These are phyloP conservation scores for Iguana delicatissima DNA, from an alignment of 2,797 vertebrate genomes.

Conservation along the genomic window DNA sequence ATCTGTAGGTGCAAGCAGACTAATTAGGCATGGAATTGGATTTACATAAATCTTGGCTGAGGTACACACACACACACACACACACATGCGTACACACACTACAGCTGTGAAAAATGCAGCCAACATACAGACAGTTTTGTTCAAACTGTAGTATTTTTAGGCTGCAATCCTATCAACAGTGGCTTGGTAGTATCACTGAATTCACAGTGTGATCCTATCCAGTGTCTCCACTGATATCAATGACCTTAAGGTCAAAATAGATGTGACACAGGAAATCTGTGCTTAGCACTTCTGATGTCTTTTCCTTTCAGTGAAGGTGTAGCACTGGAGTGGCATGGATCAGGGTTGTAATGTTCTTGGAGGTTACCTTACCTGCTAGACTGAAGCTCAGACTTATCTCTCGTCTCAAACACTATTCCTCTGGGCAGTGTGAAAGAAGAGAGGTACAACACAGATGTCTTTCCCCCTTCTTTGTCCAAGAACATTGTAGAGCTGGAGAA, in stretches of 20 bases:
- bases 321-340: background rate
- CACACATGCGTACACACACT: background rate
- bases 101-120: background rate
- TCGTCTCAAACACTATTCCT: background rate
- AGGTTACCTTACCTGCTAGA: background rate
- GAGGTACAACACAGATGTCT: no score
- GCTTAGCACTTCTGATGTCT: background rate
- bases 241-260: background rate
- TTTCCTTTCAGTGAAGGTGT: background rate
- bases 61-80: background rate
- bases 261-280: background rate
- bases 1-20: background rate
- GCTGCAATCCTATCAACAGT: background rate
- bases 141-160: background rate
- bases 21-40: conserved; percentile 19
- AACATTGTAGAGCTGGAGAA: background rate
- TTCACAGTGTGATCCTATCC: background rate
- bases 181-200: background rate
- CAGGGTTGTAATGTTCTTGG: background rate
- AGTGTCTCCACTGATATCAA: background rate
- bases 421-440: background rate
- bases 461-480: background rate
- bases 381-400: background rate
- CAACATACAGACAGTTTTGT: background rate
- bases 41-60: conserved; percentile 11